Conservation (phyloP, 2,113 vertebrate species). For the Cacatua alba region DNA sequence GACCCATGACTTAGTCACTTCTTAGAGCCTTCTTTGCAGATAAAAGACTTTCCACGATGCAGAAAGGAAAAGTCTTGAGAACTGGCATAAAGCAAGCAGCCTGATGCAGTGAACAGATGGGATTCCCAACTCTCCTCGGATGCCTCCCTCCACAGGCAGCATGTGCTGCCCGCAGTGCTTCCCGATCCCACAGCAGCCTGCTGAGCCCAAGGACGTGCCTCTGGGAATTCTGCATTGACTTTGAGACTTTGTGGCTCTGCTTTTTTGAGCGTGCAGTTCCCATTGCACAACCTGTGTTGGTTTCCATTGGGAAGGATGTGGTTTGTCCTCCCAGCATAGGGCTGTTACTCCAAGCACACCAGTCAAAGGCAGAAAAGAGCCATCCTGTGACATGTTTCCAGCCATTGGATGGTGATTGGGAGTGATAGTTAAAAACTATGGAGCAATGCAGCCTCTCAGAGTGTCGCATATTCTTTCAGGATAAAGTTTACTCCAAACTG, state of each 20-base stretch:
- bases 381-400: neutral
- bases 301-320: neutral
- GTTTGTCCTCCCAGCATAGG: rapidly evolving
- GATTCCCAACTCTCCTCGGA: neutral
- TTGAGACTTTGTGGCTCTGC: neutral
- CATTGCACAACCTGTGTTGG: rapidly evolving
- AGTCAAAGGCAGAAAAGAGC: neutral
- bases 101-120: neutral
- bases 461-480: neutral
- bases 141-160: neutral
- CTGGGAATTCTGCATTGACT: neutral
- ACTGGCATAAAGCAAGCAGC: neutral
- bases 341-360: neutral
- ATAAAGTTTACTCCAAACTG: neutral
- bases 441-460: neutral
- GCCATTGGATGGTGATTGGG: neutral
- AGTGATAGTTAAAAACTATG: neutral
- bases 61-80: neutral
- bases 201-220: rapidly evolving
- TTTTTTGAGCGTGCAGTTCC: rapidly evolving
- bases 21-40: neutral
- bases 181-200: neutral
- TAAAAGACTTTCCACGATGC: neutral
- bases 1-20: neutral
- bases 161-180: rapidly evolving